Base-by-base conservation (phyloP, 2,797 vertebrate species). In the Arnoldichthys spilopterus region DNA sequence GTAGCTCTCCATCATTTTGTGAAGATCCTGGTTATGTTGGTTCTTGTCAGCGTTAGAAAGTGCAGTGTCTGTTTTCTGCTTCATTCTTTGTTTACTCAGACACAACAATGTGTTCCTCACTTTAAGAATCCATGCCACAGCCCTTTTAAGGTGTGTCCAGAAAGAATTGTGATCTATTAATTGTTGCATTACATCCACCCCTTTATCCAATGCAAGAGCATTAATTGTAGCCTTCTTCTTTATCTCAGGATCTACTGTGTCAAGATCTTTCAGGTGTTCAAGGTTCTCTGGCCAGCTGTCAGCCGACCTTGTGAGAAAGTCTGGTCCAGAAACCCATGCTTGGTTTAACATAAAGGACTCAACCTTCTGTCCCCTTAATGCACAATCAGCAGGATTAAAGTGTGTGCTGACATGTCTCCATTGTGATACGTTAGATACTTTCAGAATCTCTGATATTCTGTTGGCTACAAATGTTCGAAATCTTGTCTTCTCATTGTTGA, bases 81-180 rank as follows among this genome's bases (percentile, higher is more conserved):
- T 7, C 7, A 3, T 3, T 3, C 34, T 37, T 37, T 37, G 34
- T 7, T 3, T n/a, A n/a, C n/a, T 7, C 34, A 37, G 34, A 37
- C 3, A 37, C 34, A 3, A 7, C 16, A 20, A 20, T 32, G 1
- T 1, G 3, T 1, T 37, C 22, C 26, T 58, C 13, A 24, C 4
- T 26, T 12, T 28, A 16, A 59, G 20, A n/a, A 74, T 12, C 78
- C 78, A 69, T 22, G 63, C 40, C 12, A 51, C 26, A 6, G 34
- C 51, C 43, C 47, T 80, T 45, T 51, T 75, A 3, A 80, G 64
- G 8, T 1, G 37, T 12, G 15, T 8, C 63, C 72, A 75, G 24
- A 37, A 54, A 1, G 64, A 80, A 15, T 24, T 69, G 54, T 70
- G 9, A n/a, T 70, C 2, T n/a, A 28, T 69, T 24, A 63, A 24